Evolutionary conservation across 1,140 invertebrate genomes (phyloP).

Genomic region (Patella vulgata): DNA sequence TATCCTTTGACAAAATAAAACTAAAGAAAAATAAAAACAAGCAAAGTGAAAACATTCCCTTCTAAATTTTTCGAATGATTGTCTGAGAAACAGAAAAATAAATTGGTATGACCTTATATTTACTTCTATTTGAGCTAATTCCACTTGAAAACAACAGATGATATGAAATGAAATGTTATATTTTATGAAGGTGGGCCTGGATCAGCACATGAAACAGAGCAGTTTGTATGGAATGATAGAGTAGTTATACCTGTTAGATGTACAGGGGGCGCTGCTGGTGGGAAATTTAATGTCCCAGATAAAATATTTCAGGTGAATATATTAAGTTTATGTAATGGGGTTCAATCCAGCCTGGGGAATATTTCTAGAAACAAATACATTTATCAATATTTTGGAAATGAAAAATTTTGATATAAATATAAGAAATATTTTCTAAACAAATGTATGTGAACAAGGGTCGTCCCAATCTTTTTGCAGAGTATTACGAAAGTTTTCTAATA

Average conservation of each 20-base stretch:
- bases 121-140: too few species aligned
- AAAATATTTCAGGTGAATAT: conserved; percentile 62
- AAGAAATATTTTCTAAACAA: background rate
- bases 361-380: background rate
- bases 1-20: too few species aligned
- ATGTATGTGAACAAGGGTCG: background rate
- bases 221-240: conserved; percentile 67
- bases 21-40: too few species aligned
- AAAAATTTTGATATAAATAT: background rate
- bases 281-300: conserved; percentile 56
- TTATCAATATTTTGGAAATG: background rate
- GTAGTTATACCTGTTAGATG: conserved; percentile 62
- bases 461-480: background rate
- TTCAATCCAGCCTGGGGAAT: background rate
- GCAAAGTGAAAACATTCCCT: too few species aligned
- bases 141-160: background rate
- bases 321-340: background rate
- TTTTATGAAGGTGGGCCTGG: conserved; percentile 51
- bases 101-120: too few species aligned
- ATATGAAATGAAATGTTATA: too few species aligned
- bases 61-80: too few species aligned
- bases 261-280: conserved; percentile 61
- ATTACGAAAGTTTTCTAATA: too few species aligned
- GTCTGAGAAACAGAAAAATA: too few species aligned
- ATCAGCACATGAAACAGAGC: conserved; percentile 61